Conservation (phyloP, 2,888 invertebrate species). For the Athalia cordata region DNA sequence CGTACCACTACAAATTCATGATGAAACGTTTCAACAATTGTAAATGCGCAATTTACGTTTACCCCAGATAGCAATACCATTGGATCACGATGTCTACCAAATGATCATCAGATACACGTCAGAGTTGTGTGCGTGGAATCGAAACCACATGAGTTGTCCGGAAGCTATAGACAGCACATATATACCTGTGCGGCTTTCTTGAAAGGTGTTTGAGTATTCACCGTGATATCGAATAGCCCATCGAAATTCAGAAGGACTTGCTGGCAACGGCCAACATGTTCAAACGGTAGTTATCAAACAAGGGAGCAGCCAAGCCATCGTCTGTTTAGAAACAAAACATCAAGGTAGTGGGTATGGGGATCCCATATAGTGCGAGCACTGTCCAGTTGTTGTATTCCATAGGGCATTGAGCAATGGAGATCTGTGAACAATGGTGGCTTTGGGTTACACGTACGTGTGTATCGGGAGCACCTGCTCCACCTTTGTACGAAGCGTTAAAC, state of each 20-base stretch:
- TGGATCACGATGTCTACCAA: no score
- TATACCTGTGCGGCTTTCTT: background rate
- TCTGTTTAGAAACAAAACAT: slow-evolving; percentile 8
- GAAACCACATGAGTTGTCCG: no score
- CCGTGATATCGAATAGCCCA: background rate
- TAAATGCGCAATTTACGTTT: no score
- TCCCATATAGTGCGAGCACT: slow-evolving; percentile 1
- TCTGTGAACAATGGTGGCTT: slow-evolving; percentile 24
- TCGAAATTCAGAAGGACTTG: background rate
- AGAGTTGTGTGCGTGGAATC: no score
- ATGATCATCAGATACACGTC: no score
- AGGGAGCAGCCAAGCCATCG: slow-evolving; percentile 10
- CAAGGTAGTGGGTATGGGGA: background rate
- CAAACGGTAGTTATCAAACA: slow-evolving; percentile 11
- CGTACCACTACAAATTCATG: no score
- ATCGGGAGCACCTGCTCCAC: slow-evolving; percentile 38
- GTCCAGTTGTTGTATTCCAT: slow-evolving; percentile 30
- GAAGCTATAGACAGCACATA: background rate
- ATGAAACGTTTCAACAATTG: no score
- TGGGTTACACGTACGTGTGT: slow-evolving; percentile 7
- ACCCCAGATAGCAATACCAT: no score
- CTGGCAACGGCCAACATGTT: background rate
- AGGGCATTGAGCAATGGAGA: slow-evolving; percentile 26
- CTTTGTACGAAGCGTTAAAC: slow-evolving; percentile 25
- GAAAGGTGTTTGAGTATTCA: background rate